phyloP scores from a whole-genome alignment of 1,140 invertebrate species.

The Lepidurus arcticus region DNA sequence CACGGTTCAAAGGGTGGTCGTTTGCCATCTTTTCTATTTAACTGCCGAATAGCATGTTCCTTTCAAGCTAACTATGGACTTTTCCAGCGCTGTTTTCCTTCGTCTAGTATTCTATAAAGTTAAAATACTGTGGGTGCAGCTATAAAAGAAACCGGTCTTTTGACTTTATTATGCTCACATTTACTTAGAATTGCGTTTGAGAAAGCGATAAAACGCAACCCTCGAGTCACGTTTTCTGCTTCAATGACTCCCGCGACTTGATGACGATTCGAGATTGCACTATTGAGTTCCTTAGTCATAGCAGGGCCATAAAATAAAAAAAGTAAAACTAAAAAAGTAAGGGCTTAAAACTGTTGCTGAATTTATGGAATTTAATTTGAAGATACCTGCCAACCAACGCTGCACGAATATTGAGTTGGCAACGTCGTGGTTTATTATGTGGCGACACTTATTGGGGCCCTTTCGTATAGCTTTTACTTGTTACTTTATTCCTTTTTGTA shows the following conservation, averaged over 20 bases:
- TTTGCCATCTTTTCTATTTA: background rate
- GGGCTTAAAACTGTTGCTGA: background rate
- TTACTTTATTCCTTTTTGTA: background rate
- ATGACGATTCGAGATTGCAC: background rate
- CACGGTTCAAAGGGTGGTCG: background rate
- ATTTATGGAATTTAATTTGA: background rate
- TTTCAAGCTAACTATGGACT: background rate
- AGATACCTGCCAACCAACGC: conserved; percentile 5
- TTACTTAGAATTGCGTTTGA: conserved; percentile 14
- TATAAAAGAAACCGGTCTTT: conserved; percentile 6
- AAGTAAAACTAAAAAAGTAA: background rate
- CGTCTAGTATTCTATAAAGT: background rate
- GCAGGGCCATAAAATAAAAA: background rate
- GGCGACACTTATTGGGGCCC: background rate
- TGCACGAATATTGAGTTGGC: background rate
- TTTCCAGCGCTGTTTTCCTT: background rate
- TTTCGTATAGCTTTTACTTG: background rate
- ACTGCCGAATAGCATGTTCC: conserved; percentile 7
- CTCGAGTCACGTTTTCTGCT: background rate
- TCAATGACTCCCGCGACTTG: background rate
- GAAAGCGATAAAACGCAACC: conserved; percentile 18
- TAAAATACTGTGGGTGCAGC: background rate
- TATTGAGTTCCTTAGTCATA: conserved; percentile 3
- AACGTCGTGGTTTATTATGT: background rate
- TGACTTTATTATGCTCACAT: conserved; percentile 22